A percentile compares a stretch with the other conserved stretches of the same genome.
Evolutionary conservation across 2,797 vertebrate species (phyloP).

Genomic region (Acropternis orthonyx): DNA sequence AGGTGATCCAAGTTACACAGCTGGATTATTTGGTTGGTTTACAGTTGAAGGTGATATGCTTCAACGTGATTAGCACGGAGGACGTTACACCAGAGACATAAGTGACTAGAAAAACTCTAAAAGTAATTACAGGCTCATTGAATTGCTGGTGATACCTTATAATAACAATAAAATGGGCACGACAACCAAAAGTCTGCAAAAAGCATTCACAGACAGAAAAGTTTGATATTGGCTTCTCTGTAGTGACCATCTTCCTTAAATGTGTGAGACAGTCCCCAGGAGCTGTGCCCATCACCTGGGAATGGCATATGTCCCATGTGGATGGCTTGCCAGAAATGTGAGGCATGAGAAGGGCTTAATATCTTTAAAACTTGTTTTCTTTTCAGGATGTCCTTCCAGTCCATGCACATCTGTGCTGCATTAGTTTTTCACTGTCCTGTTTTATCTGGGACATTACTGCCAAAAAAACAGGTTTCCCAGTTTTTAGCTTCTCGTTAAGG

Average conservation of each 20-base stretch:
- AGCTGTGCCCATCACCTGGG: neutral
- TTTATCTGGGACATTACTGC: conserved; percentile 67
- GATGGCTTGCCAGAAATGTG: conserved; percentile 11
- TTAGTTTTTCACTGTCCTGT: conserved; percentile 59
- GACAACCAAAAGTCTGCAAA: neutral
- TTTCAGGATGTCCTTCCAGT: conserved; percentile 56
- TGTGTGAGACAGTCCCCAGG: neutral
- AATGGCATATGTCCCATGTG: neutral
- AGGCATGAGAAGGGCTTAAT: conserved; percentile 44
- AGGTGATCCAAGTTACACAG: neutral
- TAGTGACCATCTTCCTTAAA: neutral
- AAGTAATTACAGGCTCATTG: neutral
- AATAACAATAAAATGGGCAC: neutral
- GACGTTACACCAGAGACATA: neutral
- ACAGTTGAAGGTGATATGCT: neutral
- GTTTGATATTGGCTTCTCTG: neutral
- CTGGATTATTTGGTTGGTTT: neutral
- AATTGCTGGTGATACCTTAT: neutral
- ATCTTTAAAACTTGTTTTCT: conserved; percentile 66
- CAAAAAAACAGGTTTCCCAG: conserved; percentile 63
- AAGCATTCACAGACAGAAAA: neutral
- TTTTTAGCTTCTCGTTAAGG: conserved; percentile 73
- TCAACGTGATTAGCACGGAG: neutral
- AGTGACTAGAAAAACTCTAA: neutral
- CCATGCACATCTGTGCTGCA: conserved; percentile 75